Evolutionary conservation across 2,888 invertebrate species (phyloP), one percentile per base, ranked within the genome.

Genomic region (Eupithecia vulgata): DNA sequence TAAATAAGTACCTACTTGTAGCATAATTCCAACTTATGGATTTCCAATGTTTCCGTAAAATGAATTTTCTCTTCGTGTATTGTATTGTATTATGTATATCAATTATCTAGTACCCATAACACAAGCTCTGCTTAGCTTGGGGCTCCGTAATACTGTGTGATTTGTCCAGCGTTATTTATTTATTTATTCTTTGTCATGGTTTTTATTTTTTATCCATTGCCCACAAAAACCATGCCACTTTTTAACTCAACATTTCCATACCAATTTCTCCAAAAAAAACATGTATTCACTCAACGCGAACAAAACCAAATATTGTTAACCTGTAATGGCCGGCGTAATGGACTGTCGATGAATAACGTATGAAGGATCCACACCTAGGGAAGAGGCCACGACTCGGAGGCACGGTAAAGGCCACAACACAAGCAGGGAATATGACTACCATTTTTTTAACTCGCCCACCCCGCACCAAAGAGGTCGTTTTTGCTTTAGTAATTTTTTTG

Each of bases 331-430:
- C 76, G 62, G 8, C n/a, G 82, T 80, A 84, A 84, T 83, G 84
- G 83, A 82, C 79, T 84, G 81, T 69, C 81, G 81, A 84, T 84
- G 85, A 84, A 83, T 83, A 83, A 82, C 81, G 79, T 71, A 71
- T 68, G 73, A 70, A 82, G 85, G 84, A 82, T 10, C 87, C 83
- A 84, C 83, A 85, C 84, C 81, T 77, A 59, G 59, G 52, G 59
- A 57, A 59, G 25, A 61, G 61, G 30, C 30, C 30, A 7, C 7
- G 30, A 61, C 61, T 30, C n/a, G 17, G 45, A 45, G 45, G 45
- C 7, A 4, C 40, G 10, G 40, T 17, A 45, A 45, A n/a, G n/a
- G 45, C 42, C 42, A 45, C 13, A 45, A n/a, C 17, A n/a, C 45
- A 15, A 42, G 15, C 4, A 30, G 30, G 30, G n/a, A n/a, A n/a